Base-by-base conservation (phyloP, 2,888 invertebrate genomes). In the Andrena chrysosceles region DNA sequence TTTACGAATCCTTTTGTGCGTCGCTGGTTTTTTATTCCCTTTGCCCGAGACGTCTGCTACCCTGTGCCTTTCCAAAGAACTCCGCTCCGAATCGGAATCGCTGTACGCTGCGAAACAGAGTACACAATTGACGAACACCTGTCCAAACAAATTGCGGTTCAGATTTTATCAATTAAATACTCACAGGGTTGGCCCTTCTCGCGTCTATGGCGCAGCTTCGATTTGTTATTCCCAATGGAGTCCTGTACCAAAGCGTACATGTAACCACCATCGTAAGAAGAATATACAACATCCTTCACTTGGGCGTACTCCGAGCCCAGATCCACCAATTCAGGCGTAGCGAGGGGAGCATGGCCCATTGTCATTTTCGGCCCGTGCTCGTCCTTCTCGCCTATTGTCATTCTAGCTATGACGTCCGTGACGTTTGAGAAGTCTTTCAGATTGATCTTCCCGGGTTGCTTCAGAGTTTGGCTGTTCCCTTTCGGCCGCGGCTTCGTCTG, bases 31-130 rank as follows among this genome's bases (percentile, higher is more conserved):
- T 86, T 96, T 95, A 91, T 96, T 96, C 83, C 96, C 96, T 94
- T 96, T 96, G 70, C 95, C 95, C 90, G 96, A 95, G 35, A 95
- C 95, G 88, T 96, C 96, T 0, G 91, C 90, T 87, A 95, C 95
- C 81, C 95, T 95, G 85, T 96, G 96, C 83, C 96, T 95, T 89
- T 96, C 96, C 87, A 96, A 94, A 84, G 97, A 97, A 89, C 97
- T 97, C 93, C 97, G 97, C 87, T 98, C 98, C 89, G 98, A 98
- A 94, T 98, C 98, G 6, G 98, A 98, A 94, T 98, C 98, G 77
- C 97, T 97, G 94, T 97, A 97, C 76, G 97, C 97, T 96, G 94
- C 4, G 78, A 56, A 64, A 49, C 33, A 62, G 66, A 81, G 67
- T 60, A 68, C 23, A 77, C 33, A 33, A 80, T 72, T 60, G 26